Percentiles rank a stretch among this genome's conserved stretches.
These are phyloP conservation scores for Calidris pugnax DNA, from an alignment of 2,113 vertebrate species.

Conservation along the genomic window DNA sequence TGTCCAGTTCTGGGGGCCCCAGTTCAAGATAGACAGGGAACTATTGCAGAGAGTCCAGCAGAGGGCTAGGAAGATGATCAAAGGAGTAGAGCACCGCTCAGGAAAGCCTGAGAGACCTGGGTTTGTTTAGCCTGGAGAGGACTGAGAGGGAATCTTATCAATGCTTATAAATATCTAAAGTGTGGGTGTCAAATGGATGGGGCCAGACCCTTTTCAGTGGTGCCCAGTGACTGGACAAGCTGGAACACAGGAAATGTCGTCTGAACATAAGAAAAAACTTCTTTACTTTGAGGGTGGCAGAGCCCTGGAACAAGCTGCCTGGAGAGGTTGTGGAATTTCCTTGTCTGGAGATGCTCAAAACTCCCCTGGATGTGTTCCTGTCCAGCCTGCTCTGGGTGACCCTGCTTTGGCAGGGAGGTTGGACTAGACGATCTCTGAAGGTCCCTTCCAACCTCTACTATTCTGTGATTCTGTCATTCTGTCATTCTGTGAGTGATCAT, in stretches of 20 bases:
- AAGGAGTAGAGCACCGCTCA: not conserved
- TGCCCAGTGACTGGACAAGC: no score
- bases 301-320: no score
- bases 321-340: not conserved
- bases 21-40: not conserved
- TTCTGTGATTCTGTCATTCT: not conserved
- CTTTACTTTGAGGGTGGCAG: no score
- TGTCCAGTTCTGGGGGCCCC: not conserved
- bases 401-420: not conserved
- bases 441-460: not conserved
- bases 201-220: no score
- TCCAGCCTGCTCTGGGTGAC: not conserved
- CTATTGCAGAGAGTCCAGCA: not conserved
- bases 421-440: not conserved
- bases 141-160: not conserved
- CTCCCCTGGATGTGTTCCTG: not conserved
- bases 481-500: not conserved
- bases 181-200: no score
- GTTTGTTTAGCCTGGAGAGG: not conserved
- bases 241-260: no score
- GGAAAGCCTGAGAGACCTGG: not conserved
- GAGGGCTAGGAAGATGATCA: not conserved
- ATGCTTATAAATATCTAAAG: no score
- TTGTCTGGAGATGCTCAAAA: not conserved
- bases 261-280: no score